phyloP scores from a whole-genome alignment of 2,888 invertebrate genomes.

The Drosophila falleni region DNA sequence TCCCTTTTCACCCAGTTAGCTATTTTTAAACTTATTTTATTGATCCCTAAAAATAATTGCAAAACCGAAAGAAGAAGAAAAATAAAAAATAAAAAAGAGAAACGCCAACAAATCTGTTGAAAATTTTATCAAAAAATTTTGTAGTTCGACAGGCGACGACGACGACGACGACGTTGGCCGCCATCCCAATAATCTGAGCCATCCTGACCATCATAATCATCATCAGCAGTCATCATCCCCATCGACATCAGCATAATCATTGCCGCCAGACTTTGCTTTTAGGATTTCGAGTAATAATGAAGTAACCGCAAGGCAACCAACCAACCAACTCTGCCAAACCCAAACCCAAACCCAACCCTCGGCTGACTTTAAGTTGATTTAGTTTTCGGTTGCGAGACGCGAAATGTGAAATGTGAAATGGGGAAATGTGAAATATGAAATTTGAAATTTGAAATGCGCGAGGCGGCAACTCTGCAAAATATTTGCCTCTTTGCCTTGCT shows the following conservation, averaged over 20 bases:
- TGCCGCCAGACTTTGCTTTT: slow-evolving; percentile 50
- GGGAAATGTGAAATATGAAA: not conserved
- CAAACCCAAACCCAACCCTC: slow-evolving; percentile 45
- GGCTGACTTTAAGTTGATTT: slow-evolving; percentile 71
- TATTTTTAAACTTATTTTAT: slow-evolving; percentile 80
- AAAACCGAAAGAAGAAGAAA: slow-evolving; percentile 38
- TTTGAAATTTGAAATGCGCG: slow-evolving; percentile 3
- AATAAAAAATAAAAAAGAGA: slow-evolving; percentile 5
- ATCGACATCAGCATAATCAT: slow-evolving; percentile 26
- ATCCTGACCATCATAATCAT: slow-evolving; percentile 15
- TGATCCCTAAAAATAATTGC: slow-evolving; percentile 76
- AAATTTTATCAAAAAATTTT: slow-evolving; percentile 63
- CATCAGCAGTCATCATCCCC: slow-evolving; percentile 6
- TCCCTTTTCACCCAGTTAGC: slow-evolving; percentile 35
- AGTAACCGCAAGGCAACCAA: slow-evolving; percentile 63
- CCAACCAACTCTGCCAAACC: slow-evolving; percentile 22
- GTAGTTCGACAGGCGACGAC: slow-evolving; percentile 50
- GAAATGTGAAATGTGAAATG: slow-evolving; percentile 15
- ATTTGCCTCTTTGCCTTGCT: slow-evolving; percentile 68
- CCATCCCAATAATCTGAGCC: slow-evolving; percentile 3
- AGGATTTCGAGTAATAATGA: slow-evolving; percentile 60
- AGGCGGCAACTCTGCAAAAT: slow-evolving; percentile 57
- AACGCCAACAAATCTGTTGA: slow-evolving; percentile 59
- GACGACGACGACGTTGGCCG: slow-evolving; percentile 16
- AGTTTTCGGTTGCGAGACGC: slow-evolving; percentile 57